Percentiles rank a stretch among this genome's conserved stretches.
phyloP scores from a whole-genome alignment of 2,797 vertebrate species.

The Helarctos malayanus region DNA sequence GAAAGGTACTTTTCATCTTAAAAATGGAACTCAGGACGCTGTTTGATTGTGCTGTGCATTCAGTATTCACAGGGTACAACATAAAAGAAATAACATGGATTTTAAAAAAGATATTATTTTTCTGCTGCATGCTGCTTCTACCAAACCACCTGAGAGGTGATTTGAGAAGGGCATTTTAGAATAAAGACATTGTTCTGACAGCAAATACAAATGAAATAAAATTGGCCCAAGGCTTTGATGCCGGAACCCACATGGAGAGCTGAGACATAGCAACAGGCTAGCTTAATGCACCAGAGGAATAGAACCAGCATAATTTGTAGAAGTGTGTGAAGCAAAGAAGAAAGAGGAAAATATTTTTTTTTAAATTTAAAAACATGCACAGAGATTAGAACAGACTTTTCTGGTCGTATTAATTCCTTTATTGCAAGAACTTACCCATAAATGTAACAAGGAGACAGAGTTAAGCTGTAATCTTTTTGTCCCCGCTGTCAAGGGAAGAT shows the following conservation, averaged over 20 bases:
- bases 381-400: constrained; percentile 84
- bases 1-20: constrained; percentile 78
- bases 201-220: constrained; percentile 91
- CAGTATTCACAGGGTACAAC: constrained; percentile 75
- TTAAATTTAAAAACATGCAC: constrained; percentile 64
- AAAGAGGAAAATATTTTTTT: constrained; percentile 78
- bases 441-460: constrained; percentile 68
- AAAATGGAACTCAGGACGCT: constrained; percentile 71
- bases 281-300: constrained; percentile 87
- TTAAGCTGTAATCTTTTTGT: neutral
- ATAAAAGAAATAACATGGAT: constrained; percentile 81
- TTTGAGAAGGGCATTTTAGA: constrained; percentile 89
- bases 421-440: constrained; percentile 73
- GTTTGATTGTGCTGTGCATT: constrained; percentile 72
- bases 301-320: constrained; percentile 86
- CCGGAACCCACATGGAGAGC: constrained; percentile 87
- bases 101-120: constrained; percentile 80
- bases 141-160: constrained; percentile 89
- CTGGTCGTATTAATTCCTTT: constrained; percentile 57
- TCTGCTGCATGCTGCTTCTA: constrained; percentile 83
- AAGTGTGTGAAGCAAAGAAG: constrained; percentile 86
- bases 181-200: constrained; percentile 92
- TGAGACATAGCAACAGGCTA: constrained; percentile 84
- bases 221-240: constrained; percentile 91
- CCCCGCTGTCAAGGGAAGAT: neutral